phyloP scores from a whole-genome alignment of 2,797 vertebrate species.

The Silurus lanzhouensis region DNA sequence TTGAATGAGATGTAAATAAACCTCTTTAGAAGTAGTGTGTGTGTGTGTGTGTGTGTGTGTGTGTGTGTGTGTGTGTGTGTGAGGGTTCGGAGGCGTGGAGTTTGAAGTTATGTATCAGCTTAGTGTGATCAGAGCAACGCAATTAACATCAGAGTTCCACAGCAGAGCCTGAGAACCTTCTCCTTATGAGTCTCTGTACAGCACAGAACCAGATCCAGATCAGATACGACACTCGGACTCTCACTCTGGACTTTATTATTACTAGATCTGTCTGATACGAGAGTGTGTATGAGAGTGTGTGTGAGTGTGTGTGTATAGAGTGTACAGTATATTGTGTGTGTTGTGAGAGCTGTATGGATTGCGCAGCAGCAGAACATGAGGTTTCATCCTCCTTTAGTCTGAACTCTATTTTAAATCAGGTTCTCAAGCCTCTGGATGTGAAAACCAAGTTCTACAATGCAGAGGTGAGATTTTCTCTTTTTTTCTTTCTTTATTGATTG shows the following conservation, averaged over 20 bases:
- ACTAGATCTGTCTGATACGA: neutral
- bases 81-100: conserved; percentile 31
- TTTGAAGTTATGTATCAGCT: conserved; percentile 68
- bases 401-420: conserved; percentile 86
- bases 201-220: neutral
- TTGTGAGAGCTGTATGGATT: conserved; percentile 26
- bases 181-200: neutral
- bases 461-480: conserved; percentile 78
- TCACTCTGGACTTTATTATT: neutral
- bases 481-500: too few relatives aligned
- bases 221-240: neutral
- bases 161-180: conserved; percentile 17
- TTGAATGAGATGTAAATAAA: too few relatives aligned
- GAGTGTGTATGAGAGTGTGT: too few relatives aligned
- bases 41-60: too few relatives aligned
- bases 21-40: too few relatives aligned
- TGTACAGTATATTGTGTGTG: too few relatives aligned
- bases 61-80: too few relatives aligned
- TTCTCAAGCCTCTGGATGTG: conserved; percentile 96
- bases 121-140: conserved; percentile 43
- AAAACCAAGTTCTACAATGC: conserved; percentile 99
- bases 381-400: conserved; percentile 69
- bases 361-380: conserved; percentile 59
- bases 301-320: neutral
- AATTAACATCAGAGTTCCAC: conserved; percentile 55